phyloP scores from a whole-genome alignment of 1,140 invertebrate genomes.

The Platyscapa corneri region DNA sequence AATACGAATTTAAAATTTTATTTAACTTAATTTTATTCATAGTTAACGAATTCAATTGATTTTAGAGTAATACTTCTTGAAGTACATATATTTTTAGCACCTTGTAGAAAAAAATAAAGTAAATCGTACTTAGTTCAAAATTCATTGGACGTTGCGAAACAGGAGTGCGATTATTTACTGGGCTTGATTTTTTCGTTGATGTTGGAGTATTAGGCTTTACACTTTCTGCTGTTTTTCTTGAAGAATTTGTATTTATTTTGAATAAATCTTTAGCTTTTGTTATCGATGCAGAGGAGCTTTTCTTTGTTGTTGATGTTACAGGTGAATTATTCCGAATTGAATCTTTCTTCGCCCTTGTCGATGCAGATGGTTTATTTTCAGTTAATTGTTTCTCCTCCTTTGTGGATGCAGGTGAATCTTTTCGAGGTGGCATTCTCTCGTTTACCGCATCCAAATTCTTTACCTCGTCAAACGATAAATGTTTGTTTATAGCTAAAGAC shows the following conservation, averaged over 20 bases:
- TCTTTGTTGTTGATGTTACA: not conserved
- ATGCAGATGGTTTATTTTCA: not conserved
- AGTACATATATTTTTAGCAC: too few relatives aligned
- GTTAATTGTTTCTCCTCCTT: not conserved
- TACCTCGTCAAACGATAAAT: constrained; percentile 30
- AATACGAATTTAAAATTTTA: too few relatives aligned
- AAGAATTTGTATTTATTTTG: too few relatives aligned
- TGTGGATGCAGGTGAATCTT: not conserved
- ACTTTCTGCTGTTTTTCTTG: not conserved
- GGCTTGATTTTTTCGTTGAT: not conserved
- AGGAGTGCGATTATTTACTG: not conserved
- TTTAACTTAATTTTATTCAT: too few relatives aligned
- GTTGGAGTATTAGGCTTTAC: not conserved
- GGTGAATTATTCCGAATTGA: not conserved
- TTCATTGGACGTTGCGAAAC: not conserved
- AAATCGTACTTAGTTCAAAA: not conserved
- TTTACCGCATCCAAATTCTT: constrained; percentile 39
- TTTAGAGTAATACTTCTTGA: too few relatives aligned
- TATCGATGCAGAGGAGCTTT: not conserved
- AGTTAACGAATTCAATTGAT: too few relatives aligned
- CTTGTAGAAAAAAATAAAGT: not conserved
- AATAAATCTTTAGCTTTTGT: too few relatives aligned
- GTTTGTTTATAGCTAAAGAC: constrained; percentile 22
- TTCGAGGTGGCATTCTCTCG: constrained; percentile 43
- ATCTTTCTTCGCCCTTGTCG: not conserved